Evolutionary conservation across 92 coral and sea anemone genomes (phyloP), one percentile per base, ranked within the genome.

Genomic region (Porites rus): DNA sequence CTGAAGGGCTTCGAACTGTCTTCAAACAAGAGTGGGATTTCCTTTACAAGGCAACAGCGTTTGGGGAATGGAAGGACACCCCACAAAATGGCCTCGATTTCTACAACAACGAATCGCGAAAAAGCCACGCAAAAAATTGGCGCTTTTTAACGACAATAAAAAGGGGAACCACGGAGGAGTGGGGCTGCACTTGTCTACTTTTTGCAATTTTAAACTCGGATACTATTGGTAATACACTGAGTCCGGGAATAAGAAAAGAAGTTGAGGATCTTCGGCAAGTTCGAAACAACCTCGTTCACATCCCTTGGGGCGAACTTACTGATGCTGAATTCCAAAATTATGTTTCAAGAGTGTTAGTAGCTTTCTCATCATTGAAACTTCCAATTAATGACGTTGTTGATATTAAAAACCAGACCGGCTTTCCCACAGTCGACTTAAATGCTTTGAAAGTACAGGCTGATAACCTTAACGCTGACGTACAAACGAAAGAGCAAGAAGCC

Each of bases 171-270:
- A 74, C 75, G 24, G 73, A 58, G 10, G 90, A 88, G 24, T 92
- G 92, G 95, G 95, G 88, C n/a, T n/a, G n/a, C 56, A 74, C 92
- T 56, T 60, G 73, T 60, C 80, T 93, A 38, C 87, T 90, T 65
- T 90, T 86, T 59, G 91, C 93, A 16, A 79, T 93, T n/a, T 87
- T 90, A 20, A 87, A 56, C 72, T 90, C 96, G n/a, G 76, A 82
- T 59, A 74, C 84, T 51, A 83, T 93, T 21, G 88, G 90, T 10
- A 24, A 46, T 1, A 38, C 77, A 51, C 91, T 87, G 19, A 70
- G 62, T 51, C 79, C 87, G 8, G 10, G 10, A 17, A 72, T 83
- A 51, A 9, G 21, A 51, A 51, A 73, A 25, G 80, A 75, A 25
- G 89, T 90, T 4, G 54, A 88, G 12, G 72, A 80, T 65, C 79